Evolutionary conservation across 2,888 invertebrate genomes (phyloP), one percentile per base, ranked within the genome.

Genomic region (Lasioglossum malachurum): DNA sequence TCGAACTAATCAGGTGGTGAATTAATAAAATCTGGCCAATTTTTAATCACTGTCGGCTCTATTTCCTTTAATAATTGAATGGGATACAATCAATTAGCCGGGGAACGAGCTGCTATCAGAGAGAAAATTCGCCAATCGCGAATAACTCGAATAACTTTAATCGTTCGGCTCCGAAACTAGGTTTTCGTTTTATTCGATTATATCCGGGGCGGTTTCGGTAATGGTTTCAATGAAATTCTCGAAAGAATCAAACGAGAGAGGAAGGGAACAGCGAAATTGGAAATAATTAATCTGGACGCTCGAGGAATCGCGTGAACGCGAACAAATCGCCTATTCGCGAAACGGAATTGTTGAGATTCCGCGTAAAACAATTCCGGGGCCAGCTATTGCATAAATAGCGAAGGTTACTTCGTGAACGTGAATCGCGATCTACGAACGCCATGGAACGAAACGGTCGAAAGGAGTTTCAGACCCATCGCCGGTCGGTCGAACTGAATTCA

Each of bases 371-470:
- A 75, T 69, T 2, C 53, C 23, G 2, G 41, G 19, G 27, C 12
- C 12, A 5, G 75, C 77, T 44, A 82, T 86, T 76, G 82, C 73
- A 79, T 87, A 87, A 87, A 86, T 82, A 87, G 87, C 44, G 64
- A 19, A 7, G 35, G 35, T 64, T 64, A 19, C 19, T 64, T 64
- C 64, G 16, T 19, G 31, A 31, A 31, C 27, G 64, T 31, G 64
- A 16, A 64, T 64, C 64, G 31, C 38, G 69, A 69, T 23, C 69
- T 73, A 78, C 72, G 80, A 78, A 80, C 82, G 80, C 69, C 79
- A 57, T 64, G 71, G 79, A 89, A 84, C 83, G 88, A 88, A 92
- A 89, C 69, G 79, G 87, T 78, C 83, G 89, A 89, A 82, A 35
- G 35, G 35, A 38, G 35, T 23, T 8, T 19, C 86, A 77, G 84